Base-by-base conservation (phyloP, 2,113 vertebrate genomes). In the Zosterops pallidus region DNA sequence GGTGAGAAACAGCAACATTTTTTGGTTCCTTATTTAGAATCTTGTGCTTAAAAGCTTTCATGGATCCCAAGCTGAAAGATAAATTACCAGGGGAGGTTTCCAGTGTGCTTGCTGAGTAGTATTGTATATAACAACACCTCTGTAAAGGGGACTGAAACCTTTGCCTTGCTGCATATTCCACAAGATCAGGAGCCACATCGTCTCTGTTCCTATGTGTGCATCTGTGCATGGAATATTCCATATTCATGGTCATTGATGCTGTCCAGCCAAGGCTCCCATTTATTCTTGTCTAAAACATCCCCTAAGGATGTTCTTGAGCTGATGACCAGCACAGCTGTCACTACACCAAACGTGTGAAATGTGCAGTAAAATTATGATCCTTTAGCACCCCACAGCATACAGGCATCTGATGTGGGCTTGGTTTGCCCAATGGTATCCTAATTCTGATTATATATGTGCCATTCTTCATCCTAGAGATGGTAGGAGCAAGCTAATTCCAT, bases 21-120 rank as follows among this genome's bases (percentile, higher is more conserved):
- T 92, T 92, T 94, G 24, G 41, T 92, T 94, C 63, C 46, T 96
- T 97, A 76, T 97, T 98, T 95, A 97, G 95, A 95, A 92, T 71
- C 77, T 92, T 85, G 97, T 94, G 59, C 79, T 93, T 97, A 95
- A 96, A 97, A 97, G 83, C 87, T 94, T 97, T 97, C 95, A 94
- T 2, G 50, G 62, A 83, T 67, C 78, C 41, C 68, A 63, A 86
- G 71, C 59, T 82, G 87, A 75, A 95, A 79, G 76, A 94, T 93
- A 87, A 91, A 83, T 90, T 86, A 80, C 69, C 49, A 37, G 57
- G 37, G 28, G 31, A 91, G 49, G 53, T 79, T 90, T 92, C 79
- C 68, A 69, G 81, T 41, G 57, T 74, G 74, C 81, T 75, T 72
- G 23, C 57, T 82, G 75, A 63, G 47, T 29, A 9, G 6, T 65